A percentile compares a stretch with the other conserved stretches of the same genome.
Conservation (phyloP, 2,113 vertebrate species). For the Cavia porcellus region DNA sequence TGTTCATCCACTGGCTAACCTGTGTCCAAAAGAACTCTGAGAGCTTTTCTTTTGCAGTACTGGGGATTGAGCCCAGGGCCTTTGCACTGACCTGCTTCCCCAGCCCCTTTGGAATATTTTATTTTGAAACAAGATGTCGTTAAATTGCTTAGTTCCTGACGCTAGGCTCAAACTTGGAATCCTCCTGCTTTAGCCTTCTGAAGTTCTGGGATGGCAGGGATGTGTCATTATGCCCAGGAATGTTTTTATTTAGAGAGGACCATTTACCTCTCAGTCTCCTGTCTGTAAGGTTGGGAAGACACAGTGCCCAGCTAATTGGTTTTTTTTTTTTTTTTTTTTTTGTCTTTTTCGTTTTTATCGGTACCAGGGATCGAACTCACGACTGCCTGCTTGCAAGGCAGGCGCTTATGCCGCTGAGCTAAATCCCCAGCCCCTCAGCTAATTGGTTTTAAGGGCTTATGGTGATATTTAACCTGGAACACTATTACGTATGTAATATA, state of each 20-base stretch:
- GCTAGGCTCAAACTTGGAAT: not conserved
- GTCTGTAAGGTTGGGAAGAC: not conserved
- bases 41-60: not conserved
- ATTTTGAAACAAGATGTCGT: not conserved
- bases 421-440: no score
- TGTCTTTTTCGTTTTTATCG: no score
- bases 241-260: not conserved
- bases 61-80: not conserved
- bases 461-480: conserved; percentile 35
- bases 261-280: not conserved
- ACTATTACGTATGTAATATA: not conserved
- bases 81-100: not conserved
- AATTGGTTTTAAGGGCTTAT: not conserved
- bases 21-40: not conserved
- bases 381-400: no score
- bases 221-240: not conserved
- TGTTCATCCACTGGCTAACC: not conserved
- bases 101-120: not conserved
- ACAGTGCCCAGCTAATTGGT: not conserved
- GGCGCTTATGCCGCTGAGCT: no score
- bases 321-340: no score
- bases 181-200: not conserved
- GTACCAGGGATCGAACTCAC: no score
- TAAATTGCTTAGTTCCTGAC: not conserved
- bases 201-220: not conserved